phyloP scores from a whole-genome alignment of 2,797 vertebrate genomes.

The Cirrhinus molitorella region DNA sequence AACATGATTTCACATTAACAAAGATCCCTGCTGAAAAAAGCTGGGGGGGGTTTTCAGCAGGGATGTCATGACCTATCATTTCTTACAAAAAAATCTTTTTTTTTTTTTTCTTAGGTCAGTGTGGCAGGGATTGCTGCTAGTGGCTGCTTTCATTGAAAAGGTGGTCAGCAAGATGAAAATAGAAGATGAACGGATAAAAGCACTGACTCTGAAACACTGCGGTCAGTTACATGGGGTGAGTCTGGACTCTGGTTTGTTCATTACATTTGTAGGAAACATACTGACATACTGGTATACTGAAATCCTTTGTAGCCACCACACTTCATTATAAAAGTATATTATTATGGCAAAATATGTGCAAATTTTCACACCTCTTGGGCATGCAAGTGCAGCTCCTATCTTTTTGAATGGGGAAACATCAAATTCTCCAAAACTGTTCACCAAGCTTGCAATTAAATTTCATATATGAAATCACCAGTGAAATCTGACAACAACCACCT shows the following conservation, averaged over 20 bases:
- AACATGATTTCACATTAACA: not conserved
- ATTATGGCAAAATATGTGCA: not conserved
- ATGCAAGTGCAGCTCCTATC: too few relatives aligned
- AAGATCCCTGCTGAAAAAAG: too few relatives aligned
- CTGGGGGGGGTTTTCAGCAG: too few relatives aligned
- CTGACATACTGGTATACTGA: not conserved
- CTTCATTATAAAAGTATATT: not conserved
- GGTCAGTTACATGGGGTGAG: constrained; percentile 72
- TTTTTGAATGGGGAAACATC: too few relatives aligned
- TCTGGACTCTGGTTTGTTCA: not conserved
- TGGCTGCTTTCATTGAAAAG: constrained; percentile 76
- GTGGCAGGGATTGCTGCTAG: constrained; percentile 73
- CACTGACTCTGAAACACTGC: constrained; percentile 74
- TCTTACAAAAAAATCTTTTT: not conserved
- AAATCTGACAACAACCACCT: too few relatives aligned
- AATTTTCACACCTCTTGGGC: too few relatives aligned
- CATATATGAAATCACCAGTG: too few relatives aligned
- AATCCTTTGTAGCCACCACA: not conserved
- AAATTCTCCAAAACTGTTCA: too few relatives aligned
- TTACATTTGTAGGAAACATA: not conserved
- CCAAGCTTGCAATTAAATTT: too few relatives aligned
- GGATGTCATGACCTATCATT: not conserved
- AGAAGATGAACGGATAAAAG: constrained; percentile 55
- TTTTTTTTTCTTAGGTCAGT: constrained; percentile 63
- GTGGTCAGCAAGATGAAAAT: constrained; percentile 64